phyloP scores from a whole-genome alignment of 2,888 invertebrate species.

The Melanostoma scalare region DNA sequence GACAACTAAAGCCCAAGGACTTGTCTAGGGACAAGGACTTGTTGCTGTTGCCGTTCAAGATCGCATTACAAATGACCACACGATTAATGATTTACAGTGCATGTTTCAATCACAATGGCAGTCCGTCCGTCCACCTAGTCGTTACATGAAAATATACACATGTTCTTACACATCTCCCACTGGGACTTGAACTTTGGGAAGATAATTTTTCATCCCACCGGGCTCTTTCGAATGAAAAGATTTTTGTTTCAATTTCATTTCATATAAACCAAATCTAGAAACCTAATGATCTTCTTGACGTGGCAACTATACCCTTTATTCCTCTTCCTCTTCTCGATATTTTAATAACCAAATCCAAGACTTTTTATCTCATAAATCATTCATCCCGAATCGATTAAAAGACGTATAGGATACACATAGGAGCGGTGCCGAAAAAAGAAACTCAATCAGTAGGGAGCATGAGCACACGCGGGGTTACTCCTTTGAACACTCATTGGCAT shows the following conservation, averaged over 20 bases:
- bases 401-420: background rate
- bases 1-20: no score
- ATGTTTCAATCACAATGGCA: slow-evolving; percentile 29
- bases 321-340: slow-evolving; percentile 19
- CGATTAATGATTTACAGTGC: slow-evolving; percentile 52
- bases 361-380: slow-evolving; percentile 55
- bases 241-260: slow-evolving; percentile 1
- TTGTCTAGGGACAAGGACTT: no score
- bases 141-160: slow-evolving; percentile 25
- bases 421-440: slow-evolving; percentile 8
- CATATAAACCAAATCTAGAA: background rate
- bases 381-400: slow-evolving; percentile 47
- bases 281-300: slow-evolving; percentile 56
- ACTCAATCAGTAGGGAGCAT: background rate
- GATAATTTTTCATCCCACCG: slow-evolving; percentile 54
- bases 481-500: slow-evolving; percentile 45
- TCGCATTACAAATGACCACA: slow-evolving; percentile 60
- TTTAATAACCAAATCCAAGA: background rate
- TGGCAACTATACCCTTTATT: slow-evolving; percentile 22
- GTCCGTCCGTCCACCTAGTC: background rate
- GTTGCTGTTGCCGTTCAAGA: slow-evolving; percentile 7
- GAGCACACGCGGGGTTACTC: slow-evolving; percentile 5
- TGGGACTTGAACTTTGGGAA: slow-evolving; percentile 44
- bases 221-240: slow-evolving; percentile 25
- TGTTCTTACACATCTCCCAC: slow-evolving; percentile 43